Percentiles rank a stretch among this genome's conserved stretches.
Evolutionary conservation across 2,888 invertebrate species (phyloP).

Genomic region (Adela reaumurella): DNA sequence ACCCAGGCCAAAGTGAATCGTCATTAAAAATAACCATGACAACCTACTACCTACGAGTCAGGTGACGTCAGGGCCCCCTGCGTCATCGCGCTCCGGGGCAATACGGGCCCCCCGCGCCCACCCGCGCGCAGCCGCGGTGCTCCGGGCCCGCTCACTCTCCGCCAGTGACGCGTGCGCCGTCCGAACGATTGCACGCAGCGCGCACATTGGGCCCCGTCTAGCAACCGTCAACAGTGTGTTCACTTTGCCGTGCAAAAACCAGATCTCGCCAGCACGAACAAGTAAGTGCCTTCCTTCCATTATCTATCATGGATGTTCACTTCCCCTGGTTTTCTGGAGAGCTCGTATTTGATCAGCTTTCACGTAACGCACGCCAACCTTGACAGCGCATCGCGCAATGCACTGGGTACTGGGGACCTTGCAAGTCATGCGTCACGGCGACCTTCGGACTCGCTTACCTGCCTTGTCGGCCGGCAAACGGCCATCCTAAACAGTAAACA

Average conservation of each 20-base stretch:
- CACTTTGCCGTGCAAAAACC: too few relatives aligned
- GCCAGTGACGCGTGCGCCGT: constrained; percentile 54
- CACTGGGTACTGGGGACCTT: constrained; percentile 55
- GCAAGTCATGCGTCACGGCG: constrained; percentile 57
- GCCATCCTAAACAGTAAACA: not conserved
- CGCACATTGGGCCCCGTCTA: constrained; percentile 1
- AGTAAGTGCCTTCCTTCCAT: too few relatives aligned
- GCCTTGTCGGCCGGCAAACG: not conserved
- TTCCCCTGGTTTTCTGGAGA: too few relatives aligned
- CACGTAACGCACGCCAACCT: constrained; percentile 26
- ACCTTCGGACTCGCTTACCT: constrained; percentile 38
- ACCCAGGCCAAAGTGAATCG: too few relatives aligned
- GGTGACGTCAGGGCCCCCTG: constrained; percentile 52
- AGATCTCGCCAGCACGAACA: too few relatives aligned
- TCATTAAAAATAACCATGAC: constrained; percentile 1
- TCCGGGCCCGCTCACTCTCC: not conserved
- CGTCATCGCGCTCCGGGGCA: constrained; percentile 28
- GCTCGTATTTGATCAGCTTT: too few relatives aligned
- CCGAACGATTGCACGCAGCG: constrained; percentile 40
- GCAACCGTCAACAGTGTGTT: too few relatives aligned
- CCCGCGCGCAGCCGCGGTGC: not conserved
- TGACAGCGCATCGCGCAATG: constrained; percentile 53
- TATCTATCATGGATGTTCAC: too few relatives aligned
- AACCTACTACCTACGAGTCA: constrained; percentile 35
- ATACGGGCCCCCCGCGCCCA: constrained; percentile 49